phyloP scores from a whole-genome alignment of 2,797 vertebrate species.

The Delichon dasypus region DNA sequence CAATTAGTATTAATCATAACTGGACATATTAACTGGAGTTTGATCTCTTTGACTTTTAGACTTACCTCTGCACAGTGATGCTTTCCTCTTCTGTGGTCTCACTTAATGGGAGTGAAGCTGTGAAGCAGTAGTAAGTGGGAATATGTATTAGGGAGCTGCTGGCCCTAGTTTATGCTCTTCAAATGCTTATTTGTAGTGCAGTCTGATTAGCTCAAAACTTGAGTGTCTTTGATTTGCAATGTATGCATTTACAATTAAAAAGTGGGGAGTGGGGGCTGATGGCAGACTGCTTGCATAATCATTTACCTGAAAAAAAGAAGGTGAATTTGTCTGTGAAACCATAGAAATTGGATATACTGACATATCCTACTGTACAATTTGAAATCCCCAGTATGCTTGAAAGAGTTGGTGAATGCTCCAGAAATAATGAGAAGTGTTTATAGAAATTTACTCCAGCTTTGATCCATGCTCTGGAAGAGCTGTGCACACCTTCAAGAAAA shows the following conservation, averaged over 20 bases:
- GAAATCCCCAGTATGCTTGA: background rate
- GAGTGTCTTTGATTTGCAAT: background rate
- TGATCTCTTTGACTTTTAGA: background rate
- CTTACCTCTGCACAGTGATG: background rate
- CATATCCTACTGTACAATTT: background rate
- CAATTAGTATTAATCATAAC: background rate
- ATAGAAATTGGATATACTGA: background rate
- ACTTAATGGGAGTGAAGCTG: background rate
- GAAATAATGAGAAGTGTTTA: background rate
- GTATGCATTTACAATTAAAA: background rate
- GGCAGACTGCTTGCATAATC: background rate
- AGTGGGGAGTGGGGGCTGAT: accelerated
- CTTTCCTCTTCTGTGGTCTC: background rate
- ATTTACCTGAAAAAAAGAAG: background rate
- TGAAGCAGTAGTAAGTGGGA: background rate
- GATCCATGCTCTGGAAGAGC: background rate
- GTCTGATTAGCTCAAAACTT: background rate
- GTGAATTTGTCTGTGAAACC: background rate
- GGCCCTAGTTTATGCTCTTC: background rate
- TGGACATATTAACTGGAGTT: background rate
- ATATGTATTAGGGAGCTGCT: background rate
- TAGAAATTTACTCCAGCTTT: background rate
- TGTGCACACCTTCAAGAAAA: background rate
- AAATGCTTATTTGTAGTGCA: background rate
- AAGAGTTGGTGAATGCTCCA: background rate